A percentile compares a stretch with the other conserved stretches of the same genome.
Evolutionary conservation across 2,888 invertebrate genomes (phyloP).

Genomic region (Parnassius apollo): DNA sequence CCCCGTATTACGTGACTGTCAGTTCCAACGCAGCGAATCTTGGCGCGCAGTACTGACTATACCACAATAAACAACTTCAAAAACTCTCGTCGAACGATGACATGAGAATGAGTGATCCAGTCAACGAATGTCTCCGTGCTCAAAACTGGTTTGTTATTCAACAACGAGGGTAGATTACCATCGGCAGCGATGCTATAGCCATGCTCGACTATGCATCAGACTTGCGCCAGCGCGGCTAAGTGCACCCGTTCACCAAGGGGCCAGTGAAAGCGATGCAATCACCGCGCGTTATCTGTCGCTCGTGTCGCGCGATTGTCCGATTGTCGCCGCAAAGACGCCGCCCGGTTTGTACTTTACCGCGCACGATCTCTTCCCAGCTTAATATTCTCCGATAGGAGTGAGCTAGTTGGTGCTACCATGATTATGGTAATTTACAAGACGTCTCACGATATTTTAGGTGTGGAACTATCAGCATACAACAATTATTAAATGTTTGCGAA

Average conservation of each 20-base stretch:
- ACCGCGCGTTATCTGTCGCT: conserved; percentile 42
- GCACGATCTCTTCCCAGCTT: conserved; percentile 26
- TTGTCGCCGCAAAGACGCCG: conserved; percentile 56
- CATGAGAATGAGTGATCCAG: neutral
- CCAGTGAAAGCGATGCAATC: conserved; percentile 43
- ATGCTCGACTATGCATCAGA: conserved; percentile 1
- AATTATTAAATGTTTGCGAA: too few relatives aligned
- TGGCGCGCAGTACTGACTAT: too few relatives aligned
- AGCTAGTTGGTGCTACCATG: conserved; percentile 2
- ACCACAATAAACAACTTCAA: too few relatives aligned
- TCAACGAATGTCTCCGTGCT: neutral
- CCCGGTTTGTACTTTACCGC: conserved; percentile 52
- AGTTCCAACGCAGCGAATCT: too few relatives aligned
- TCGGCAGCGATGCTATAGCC: conserved; percentile 18
- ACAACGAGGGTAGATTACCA: conserved; percentile 14
- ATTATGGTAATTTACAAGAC: neutral
- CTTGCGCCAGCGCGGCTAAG: conserved; percentile 31
- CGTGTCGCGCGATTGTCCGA: conserved; percentile 56
- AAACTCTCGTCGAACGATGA: neutral
- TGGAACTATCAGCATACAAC: too few relatives aligned
- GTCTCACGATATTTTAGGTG: neutral
- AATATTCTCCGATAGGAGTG: conserved; percentile 26
- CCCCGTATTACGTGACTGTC: too few relatives aligned
- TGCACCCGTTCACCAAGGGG: conserved; percentile 45
- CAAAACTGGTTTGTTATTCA: conserved; percentile 12